A percentile compares a stretch with the other conserved stretches of the same genome.
Evolutionary conservation across 1,140 invertebrate genomes (phyloP).

Genomic region (Cardiocondyla obscurior): DNA sequence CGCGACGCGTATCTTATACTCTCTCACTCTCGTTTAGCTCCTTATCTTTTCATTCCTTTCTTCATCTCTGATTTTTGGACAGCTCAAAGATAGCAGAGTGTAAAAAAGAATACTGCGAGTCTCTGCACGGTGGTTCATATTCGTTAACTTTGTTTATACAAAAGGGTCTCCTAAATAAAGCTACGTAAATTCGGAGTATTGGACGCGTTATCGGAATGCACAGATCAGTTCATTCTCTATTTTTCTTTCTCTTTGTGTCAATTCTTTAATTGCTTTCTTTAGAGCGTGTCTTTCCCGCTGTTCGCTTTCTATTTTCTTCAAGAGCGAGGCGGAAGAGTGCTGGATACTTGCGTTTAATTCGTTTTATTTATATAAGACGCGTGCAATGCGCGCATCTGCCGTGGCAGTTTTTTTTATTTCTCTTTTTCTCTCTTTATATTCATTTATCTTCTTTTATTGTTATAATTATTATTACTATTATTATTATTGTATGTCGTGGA

Average conservation of each 20-base stretch:
- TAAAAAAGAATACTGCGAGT: conserved; percentile 78
- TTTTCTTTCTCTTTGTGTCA: background rate
- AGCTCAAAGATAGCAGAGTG: conserved; percentile 66
- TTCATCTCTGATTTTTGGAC: background rate
- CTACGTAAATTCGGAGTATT: conserved; percentile 81
- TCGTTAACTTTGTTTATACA: conserved; percentile 65
- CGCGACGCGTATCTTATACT: conserved; percentile 14
- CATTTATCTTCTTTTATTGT: conserved; percentile 11
- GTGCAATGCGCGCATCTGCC: conserved; percentile 46
- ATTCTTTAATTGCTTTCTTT: background rate
- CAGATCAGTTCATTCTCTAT: conserved; percentile 65
- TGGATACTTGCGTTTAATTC: conserved; percentile 70
- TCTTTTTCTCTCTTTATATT: conserved; percentile 1
- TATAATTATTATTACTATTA: conserved; percentile 21
- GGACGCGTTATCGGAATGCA: conserved; percentile 80
- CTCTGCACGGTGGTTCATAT: conserved; percentile 54
- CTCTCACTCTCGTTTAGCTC: conserved; percentile 25
- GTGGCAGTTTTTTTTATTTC: conserved; percentile 64
- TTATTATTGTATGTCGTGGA: conserved; percentile 26
- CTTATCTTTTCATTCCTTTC: background rate
- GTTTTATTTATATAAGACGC: conserved; percentile 47
- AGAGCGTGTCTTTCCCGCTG: conserved; percentile 2
- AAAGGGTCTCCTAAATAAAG: conserved; percentile 76
- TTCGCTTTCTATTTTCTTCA: conserved; percentile 43
- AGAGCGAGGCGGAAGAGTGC: conserved; percentile 77